phyloP scores from a whole-genome alignment of 2,113 vertebrate genomes.

The Halcyon senegalensis region DNA sequence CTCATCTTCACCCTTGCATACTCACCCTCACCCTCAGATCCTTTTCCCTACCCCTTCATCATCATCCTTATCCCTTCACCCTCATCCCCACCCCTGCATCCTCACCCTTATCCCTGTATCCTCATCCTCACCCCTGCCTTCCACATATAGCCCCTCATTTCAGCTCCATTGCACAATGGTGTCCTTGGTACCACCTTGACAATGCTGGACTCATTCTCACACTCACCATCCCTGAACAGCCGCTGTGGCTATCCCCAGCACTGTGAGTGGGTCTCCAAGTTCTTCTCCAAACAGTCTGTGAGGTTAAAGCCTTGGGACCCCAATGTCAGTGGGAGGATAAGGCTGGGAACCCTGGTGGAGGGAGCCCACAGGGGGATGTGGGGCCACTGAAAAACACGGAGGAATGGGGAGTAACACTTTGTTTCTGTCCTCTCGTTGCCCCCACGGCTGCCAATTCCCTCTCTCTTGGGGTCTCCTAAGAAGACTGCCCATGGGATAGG shows the following conservation, averaged over 20 bases:
- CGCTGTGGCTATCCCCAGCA: not conserved
- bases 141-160: too few relatives aligned
- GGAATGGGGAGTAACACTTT: not conserved
- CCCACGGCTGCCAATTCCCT: not conserved
- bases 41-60: too few relatives aligned
- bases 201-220: not conserved
- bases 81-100: too few relatives aligned
- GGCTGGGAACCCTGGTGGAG: not conserved
- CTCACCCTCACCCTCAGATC: too few relatives aligned
- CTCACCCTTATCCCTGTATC: too few relatives aligned
- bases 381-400: rapidly evolving
- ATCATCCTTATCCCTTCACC: too few relatives aligned
- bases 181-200: too few relatives aligned
- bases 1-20: too few relatives aligned
- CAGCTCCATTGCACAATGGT: too few relatives aligned
- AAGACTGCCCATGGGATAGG: not conserved
- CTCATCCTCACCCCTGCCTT: too few relatives aligned
- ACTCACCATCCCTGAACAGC: rapidly evolving
- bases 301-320: not conserved
- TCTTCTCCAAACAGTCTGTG: not conserved
- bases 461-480: not conserved
- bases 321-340: not conserved
- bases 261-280: not conserved
- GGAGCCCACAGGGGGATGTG: rapidly evolving
- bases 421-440: not conserved